These are phyloP conservation scores for Aphodius granarius DNA, from an alignment of 2,888 invertebrate genomes.

Conservation along the genomic window DNA sequence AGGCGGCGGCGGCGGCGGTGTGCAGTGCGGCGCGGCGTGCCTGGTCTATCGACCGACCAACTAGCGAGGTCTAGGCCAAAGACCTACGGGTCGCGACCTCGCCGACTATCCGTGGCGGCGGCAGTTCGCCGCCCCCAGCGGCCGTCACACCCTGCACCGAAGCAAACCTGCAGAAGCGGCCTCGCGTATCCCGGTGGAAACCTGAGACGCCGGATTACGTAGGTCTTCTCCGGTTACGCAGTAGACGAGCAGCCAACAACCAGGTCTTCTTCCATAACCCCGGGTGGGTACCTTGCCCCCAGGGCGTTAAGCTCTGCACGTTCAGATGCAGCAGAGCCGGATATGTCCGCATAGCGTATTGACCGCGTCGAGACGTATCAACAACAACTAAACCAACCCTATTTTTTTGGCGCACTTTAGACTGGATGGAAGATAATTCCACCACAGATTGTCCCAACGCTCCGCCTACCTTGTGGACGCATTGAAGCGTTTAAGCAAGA, in stretches of 20 bases:
- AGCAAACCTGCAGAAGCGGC: slow-evolving; percentile 11
- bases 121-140: background rate
- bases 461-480: no score
- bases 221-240: slow-evolving; percentile 6
- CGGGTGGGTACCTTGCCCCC: background rate
- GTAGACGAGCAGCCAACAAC: background rate
- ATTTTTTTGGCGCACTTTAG: background rate
- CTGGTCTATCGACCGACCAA: slow-evolving; percentile 39
- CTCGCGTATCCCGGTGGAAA: background rate
- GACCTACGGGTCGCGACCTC: slow-evolving; percentile 55
- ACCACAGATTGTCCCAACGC: no score
- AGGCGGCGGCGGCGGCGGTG: slow-evolving; percentile 21
- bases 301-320: background rate
- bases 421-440: no score
- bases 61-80: slow-evolving; percentile 55
- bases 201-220: background rate
- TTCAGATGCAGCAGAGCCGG: background rate
- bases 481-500: no score
- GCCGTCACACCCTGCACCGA: slow-evolving; percentile 20
- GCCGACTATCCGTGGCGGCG: slow-evolving; percentile 25
- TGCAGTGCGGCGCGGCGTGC: slow-evolving; percentile 28
- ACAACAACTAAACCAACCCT: background rate
- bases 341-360: background rate
- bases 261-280: background rate
- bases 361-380: background rate